Evolutionary conservation across 2,888 invertebrate species (phyloP), one percentile per base, ranked within the genome.

Genomic region (Marronus borbonicus): DNA sequence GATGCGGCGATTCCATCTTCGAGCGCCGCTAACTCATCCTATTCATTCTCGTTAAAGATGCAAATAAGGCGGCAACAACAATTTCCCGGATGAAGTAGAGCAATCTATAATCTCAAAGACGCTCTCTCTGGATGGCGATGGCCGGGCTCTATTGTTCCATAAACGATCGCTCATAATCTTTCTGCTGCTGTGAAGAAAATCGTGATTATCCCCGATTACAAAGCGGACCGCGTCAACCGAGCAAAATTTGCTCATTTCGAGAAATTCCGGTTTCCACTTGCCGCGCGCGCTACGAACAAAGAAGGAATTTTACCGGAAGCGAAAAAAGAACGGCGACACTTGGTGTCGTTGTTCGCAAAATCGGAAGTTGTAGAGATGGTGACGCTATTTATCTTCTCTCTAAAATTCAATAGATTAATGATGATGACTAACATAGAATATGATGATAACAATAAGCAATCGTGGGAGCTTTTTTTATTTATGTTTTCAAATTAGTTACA

Each of bases 31-130:
- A 55, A 17, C 55, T 17, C 55, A 4, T 20, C 55, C 60, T 60
- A 39, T 31, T 50, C 50, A 52, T 62, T 49, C 81, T 84, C 83
- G 84, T 85, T 85, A 84, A 81, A 81, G 82, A 85, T 84, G 84
- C 85, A 85, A 85, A 85, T 85, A 84, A 83, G 83, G 81, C 81
- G 82, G 80, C 80, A 80, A 81, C 82, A 81, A 83, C 83, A 84
- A 84, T 84, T 85, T 84, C 83, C 83, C 82, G 80, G 80, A 81
- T 81, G 82, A 81, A 82, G 81, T 83, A 81, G 79, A 82, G 82
- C 83, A 83, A 84, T 84, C 83, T 81, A 81, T 82, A 83, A 84
- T 83, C 83, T 81, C 82, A 80, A 82, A 82, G 75, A 78, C 79
- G 82, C 81, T 80, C 12, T 17, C 52, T n/a, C 7, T n/a, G n/a